Evolutionary conservation across 2,113 vertebrate species (phyloP).

Genomic region (Eulemur rufifrons): DNA sequence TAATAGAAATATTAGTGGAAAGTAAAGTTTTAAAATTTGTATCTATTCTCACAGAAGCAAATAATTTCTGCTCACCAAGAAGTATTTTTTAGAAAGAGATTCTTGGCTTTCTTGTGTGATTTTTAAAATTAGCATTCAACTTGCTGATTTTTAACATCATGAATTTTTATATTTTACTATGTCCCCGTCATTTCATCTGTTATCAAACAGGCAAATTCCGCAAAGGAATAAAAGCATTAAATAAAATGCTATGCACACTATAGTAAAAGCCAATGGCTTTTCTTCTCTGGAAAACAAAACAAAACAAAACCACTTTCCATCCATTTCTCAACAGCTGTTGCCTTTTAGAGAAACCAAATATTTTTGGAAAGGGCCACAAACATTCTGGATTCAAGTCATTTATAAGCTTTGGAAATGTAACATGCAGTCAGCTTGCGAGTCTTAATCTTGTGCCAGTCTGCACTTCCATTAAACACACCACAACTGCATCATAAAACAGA

Average conservation of each 20-base stretch:
- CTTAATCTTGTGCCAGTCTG: constrained; percentile 50
- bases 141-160: constrained; percentile 58
- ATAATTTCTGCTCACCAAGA: constrained; percentile 2
- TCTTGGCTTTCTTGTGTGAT: constrained; percentile 13
- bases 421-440: constrained; percentile 55
- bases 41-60: constrained; percentile 37
- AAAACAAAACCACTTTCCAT: constrained; percentile 31
- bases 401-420: constrained; percentile 69
- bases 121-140: constrained; percentile 51
- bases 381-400: constrained; percentile 64
- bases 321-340: constrained; percentile 72
- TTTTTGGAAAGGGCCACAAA: constrained; percentile 72
- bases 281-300: background rate
- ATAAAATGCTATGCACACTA: constrained; percentile 14
- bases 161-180: constrained; percentile 58
- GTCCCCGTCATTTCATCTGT: constrained; percentile 39
- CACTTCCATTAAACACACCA: constrained; percentile 76
- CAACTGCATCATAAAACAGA: constrained; percentile 79
- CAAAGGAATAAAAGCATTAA: constrained; percentile 65
- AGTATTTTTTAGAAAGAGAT: constrained; percentile 43
- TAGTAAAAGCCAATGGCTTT: constrained; percentile 16
- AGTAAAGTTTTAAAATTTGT: background rate
- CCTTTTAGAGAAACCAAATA: constrained; percentile 77
- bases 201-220: constrained; percentile 55
- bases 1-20: background rate